Evolutionary conservation across 2,888 invertebrate species (phyloP).

Genomic region (Rotaria sp.): DNA sequence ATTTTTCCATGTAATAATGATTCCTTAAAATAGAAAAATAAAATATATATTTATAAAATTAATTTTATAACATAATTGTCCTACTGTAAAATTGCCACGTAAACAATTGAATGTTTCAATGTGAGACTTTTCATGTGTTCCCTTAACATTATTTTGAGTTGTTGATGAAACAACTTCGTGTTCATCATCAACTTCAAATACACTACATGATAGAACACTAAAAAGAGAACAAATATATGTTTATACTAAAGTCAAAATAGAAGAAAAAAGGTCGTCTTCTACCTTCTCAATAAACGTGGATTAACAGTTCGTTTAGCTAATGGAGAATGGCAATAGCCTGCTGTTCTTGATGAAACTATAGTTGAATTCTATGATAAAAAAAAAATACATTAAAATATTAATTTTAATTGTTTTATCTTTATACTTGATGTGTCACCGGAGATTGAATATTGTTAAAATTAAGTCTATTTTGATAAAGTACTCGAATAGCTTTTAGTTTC

Average conservation of each 20-base stretch:
- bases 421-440: background rate
- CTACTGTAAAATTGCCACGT: background rate
- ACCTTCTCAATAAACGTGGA: background rate
- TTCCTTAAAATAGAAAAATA: conserved; percentile 59
- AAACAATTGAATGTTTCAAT: conserved; percentile 8
- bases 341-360: background rate
- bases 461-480: background rate
- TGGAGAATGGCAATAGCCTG: background rate
- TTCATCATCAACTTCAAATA: conserved; percentile 21
- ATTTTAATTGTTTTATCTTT: no score
- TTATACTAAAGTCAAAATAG: background rate
- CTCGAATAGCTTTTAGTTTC: background rate
- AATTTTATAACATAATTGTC: background rate
- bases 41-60: background rate
- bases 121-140: background rate
- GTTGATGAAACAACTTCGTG: conserved; percentile 13
- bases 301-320: background rate
- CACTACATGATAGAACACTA: conserved; percentile 17
- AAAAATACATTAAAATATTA: no score
- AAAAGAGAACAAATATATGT: background rate
- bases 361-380: background rate
- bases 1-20: conserved; percentile 84
- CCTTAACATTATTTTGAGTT: background rate
- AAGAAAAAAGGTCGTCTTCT: background rate
- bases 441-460: background rate